Evolutionary conservation across 2,797 vertebrate genomes (phyloP).

Genomic region (Coregonus sp.): DNA sequence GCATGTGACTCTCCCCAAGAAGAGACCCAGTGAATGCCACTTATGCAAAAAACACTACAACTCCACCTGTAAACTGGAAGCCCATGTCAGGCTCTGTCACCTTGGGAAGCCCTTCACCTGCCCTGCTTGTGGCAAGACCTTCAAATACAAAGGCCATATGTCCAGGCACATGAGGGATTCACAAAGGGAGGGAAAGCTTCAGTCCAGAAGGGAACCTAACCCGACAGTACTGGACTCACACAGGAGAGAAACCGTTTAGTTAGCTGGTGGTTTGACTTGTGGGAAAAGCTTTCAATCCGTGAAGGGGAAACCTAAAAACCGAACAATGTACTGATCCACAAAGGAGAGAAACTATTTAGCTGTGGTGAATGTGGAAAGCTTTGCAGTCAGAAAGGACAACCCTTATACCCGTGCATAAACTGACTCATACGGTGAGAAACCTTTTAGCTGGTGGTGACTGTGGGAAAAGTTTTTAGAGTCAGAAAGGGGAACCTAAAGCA

Average conservation of each 20-base stretch:
- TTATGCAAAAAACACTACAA: neutral
- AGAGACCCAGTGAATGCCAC: neutral
- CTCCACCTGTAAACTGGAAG: neutral
- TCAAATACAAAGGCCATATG: neutral
- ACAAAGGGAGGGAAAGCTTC: neutral
- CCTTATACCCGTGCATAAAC: neutral
- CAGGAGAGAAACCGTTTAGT: neutral
- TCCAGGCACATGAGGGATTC: neutral
- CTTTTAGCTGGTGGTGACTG: no score
- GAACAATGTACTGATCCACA: neutral
- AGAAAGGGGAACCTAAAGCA: no score
- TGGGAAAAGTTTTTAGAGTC: no score
- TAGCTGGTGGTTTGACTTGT: no score
- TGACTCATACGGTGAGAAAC: neutral
- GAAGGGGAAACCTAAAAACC: neutral
- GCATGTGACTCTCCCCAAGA: neutral
- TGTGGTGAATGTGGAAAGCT: neutral
- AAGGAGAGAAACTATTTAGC: neutral
- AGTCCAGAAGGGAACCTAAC: neutral
- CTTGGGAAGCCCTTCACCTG: neutral
- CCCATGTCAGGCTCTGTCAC: neutral
- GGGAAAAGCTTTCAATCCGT: neutral
- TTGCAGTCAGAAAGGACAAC: neutral
- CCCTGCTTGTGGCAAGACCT: neutral
- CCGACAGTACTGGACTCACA: neutral